phyloP scores from a whole-genome alignment of 2,113 vertebrate species.

The Garra rufa region DNA sequence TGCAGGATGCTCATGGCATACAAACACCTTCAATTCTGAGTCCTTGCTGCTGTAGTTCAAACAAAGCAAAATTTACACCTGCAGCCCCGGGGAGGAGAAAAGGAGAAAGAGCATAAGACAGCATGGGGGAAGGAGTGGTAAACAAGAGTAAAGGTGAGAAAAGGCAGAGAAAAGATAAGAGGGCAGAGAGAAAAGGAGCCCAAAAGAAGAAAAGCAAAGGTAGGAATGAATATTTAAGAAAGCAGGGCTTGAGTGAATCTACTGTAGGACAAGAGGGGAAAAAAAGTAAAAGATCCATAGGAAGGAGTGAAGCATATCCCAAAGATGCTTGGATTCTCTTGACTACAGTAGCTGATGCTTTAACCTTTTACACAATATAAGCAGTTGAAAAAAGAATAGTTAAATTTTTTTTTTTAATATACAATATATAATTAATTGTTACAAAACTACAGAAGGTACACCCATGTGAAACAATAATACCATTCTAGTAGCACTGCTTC shows the following conservation, averaged over 20 bases:
- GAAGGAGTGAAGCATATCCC: not conserved
- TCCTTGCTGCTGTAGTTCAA: slow-evolving; percentile 44
- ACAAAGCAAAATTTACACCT: slow-evolving; percentile 48
- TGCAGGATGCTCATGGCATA: slow-evolving; percentile 36
- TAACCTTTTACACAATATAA: not conserved
- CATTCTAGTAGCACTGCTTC: not conserved
- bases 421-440: slow-evolving; percentile 10
- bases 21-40: slow-evolving; percentile 35
- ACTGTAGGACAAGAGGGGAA: not conserved
- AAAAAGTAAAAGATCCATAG: not conserved
- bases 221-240: slow-evolving; percentile 4
- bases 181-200: not conserved
- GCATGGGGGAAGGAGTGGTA: not conserved
- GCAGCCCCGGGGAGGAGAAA: not conserved
- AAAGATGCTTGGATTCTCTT: not conserved
- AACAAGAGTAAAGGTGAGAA: slow-evolving; percentile 7
- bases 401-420: not conserved
- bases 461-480: not conserved
- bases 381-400: not conserved
- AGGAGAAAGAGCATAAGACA: slow-evolving; percentile 69
- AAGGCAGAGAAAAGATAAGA: slow-evolving; percentile 2
- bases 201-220: not conserved
- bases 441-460: not conserved
- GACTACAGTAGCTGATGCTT: not conserved
- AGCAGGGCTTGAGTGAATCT: not conserved